Conservation (phyloP, 2,888 invertebrate genomes). For the Mythimna ferrago region DNA sequence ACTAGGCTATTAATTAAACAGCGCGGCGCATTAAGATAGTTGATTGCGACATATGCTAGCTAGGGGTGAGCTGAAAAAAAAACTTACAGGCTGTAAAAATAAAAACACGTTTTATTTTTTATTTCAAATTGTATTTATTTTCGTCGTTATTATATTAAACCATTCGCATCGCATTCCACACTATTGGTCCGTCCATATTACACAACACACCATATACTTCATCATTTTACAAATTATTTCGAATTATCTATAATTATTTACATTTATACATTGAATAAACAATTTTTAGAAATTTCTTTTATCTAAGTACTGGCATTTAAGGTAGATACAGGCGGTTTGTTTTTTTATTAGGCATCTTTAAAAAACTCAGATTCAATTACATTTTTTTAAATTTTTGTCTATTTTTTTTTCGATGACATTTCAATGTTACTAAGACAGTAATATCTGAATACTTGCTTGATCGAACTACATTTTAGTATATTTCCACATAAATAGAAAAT, state of each 20-base stretch:
- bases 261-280: conserved; percentile 69
- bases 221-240: conserved; percentile 62
- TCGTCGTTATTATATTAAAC: conserved; percentile 57
- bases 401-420: not conserved
- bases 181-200: conserved; percentile 82
- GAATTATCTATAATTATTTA: conserved; percentile 67
- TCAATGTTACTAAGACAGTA: not conserved
- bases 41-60: no score
- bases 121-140: conserved; percentile 78
- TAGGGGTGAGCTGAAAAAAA: not conserved
- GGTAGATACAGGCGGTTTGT: conserved; percentile 31
- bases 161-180: conserved; percentile 70
- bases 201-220: conserved; percentile 60
- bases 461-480: conserved; percentile 31
- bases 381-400: no score
- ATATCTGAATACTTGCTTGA: not conserved
- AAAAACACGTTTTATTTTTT: conserved; percentile 63
- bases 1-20: no score
- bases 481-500: conserved; percentile 33
- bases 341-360: no score
- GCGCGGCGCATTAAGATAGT: no score
- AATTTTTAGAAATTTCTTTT: conserved; percentile 54
- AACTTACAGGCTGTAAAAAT: conserved; percentile 41
- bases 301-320: conserved; percentile 43
- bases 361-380: not conserved